A percentile compares a stretch with the other conserved stretches of the same genome.
Conservation (phyloP, 2,888 invertebrate genomes). For the Monopis laevigella region DNA sequence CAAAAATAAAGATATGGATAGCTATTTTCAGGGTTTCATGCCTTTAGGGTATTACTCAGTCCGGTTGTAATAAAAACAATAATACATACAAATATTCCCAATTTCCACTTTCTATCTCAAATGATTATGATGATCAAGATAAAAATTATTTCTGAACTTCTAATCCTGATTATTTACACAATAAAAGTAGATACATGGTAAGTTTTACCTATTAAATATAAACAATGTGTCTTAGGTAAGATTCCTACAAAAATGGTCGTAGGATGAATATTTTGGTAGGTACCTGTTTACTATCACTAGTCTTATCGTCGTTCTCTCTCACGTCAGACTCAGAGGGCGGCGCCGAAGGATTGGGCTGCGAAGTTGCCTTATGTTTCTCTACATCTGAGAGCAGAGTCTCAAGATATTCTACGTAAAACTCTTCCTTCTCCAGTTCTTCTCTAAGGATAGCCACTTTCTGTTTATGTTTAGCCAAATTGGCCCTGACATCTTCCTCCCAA, state of each 20-base stretch:
- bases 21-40: no score
- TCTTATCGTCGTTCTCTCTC: slow-evolving; percentile 42
- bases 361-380: slow-evolving; percentile 77
- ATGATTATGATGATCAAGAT: no score
- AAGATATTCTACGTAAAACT: slow-evolving; percentile 89
- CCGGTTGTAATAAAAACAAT: no score
- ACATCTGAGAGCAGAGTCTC: slow-evolving; percentile 87
- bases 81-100: no score
- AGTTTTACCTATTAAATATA: no score
- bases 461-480: slow-evolving; percentile 89
- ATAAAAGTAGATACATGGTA: no score
- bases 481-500: slow-evolving; percentile 93
- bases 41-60: no score
- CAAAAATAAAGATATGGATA: no score
- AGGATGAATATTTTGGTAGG: slow-evolving; percentile 16
- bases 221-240: not conserved
- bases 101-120: no score
- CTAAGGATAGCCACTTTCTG: slow-evolving; percentile 83
- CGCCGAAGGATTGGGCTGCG: slow-evolving; percentile 55
- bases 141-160: no score
- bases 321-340: slow-evolving; percentile 57
- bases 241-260: not conserved
- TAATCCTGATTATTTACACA: no score
- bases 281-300: slow-evolving; percentile 58
- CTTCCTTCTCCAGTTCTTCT: slow-evolving; percentile 90